Evolutionary conservation across 1,140 invertebrate species (phyloP), one percentile per base, ranked within the genome.

Genomic region (Pogonomyrmex californicus): DNA sequence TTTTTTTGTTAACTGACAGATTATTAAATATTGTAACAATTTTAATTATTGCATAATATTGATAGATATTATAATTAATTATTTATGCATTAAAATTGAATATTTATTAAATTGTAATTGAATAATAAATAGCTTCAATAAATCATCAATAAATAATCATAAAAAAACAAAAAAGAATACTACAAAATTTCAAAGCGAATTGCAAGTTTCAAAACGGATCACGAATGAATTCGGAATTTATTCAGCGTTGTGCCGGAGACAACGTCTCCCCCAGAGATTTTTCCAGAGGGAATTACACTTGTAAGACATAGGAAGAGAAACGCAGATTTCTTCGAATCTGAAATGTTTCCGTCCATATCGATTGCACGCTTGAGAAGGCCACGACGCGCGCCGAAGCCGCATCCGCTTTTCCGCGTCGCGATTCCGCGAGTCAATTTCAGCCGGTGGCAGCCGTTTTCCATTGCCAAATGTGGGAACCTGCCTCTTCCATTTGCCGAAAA

Each of bases 401-500:
- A 83, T 65, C 49, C 75, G 30, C 51, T 88, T 85, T 83, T 63
- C 79, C 30, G 62, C 70, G 51, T 88, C 65, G 75, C 88, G 62
- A 88, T 88, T 86, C 88, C 56, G 68, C 76, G 78, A 90, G 88
- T 89, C 87, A 76, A 90, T 90, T 90, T 87, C 87, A 68, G 41
- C 33, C 78, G 51, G 41, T 62, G 63, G 77, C 77, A 60, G 78
- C 47, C 78, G 65, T 79, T 78, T 68, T 89, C 85, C 79, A 89
- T 89, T 63, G 47, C 62, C 71, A 44, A 81, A 86, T 83, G 78
- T 82, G 88, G 87, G 65, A 89, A 89, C 77, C 88, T 83, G 88
- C 71, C 85, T 89, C 62, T 89, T 90, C 88, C 88, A 90, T 89
- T 87, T 62, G 85, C 58, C 63, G 51, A 44, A 78, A 83, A 71